Evolutionary conservation across 2,113 vertebrate species (phyloP), one percentile per base, ranked within the genome.

Genomic region (Mustela nigripes): DNA sequence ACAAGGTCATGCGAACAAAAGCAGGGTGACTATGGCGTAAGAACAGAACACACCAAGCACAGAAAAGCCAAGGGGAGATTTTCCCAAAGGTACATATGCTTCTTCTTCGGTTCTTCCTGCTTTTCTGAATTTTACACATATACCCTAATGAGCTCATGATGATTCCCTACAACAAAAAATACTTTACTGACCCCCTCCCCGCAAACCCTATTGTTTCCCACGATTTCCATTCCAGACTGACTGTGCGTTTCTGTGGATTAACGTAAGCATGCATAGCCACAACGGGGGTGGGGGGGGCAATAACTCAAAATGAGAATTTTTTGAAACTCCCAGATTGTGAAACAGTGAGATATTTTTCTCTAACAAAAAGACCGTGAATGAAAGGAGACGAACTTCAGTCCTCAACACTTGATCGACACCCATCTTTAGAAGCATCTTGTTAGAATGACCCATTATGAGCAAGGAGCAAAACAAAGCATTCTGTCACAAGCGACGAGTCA

Each of bases 151-250:
- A 92, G 58, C 24, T 85, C n/a, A 7, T 39, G 33, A 11, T 88
- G 71, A 45, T 81, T 89, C 94, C 91, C 91, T 74, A 60, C 39
- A 58, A 71, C 36, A 81, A 60, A 53, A 74, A 87, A 69, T 26
- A 71, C 7, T 36, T 79, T 28, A 80, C 39, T 16, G 50, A 12
- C 22, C 50, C 53, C 19, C 1, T 1, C 5, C 21, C 21, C 1
- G 36, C 33, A 78, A 80, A n/a, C 22, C 21, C n/a, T 62, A 5
- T 31, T 28, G 31, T 94, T 88, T 42, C 2, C 28, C 18, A 11
- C 76, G 10, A 15, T 53, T 53, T 88, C 33, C 48, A 50, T 58
- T 60, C 48, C n/a, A 60, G 18, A 15, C 62, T 15, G 39, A 15
- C 62, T 16, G 39, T 11, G 11, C 4, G 33, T 48, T 73, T 56